Percentiles rank a stretch among this genome's conserved stretches.
Conservation (phyloP, 2,797 vertebrate species). For the Podarcis lilfordi region DNA sequence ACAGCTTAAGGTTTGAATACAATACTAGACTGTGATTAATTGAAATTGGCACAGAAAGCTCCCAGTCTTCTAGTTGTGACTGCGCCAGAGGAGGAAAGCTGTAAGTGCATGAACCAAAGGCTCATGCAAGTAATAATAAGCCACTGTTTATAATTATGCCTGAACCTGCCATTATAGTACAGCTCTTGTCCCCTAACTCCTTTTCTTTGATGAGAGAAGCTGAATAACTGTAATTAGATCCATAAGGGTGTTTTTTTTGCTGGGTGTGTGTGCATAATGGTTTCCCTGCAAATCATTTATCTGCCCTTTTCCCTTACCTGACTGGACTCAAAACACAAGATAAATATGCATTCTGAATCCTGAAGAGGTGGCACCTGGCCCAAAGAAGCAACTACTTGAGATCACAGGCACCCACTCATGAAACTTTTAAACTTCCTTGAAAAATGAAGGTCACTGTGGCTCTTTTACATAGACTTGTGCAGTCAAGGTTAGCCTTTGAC, state of each 20-base stretch:
- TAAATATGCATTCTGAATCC: no score
- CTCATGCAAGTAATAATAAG: no score
- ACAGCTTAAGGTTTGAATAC: no score
- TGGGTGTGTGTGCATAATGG: neutral
- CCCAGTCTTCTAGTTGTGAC: no score
- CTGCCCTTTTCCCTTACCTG: neutral
- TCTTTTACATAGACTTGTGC: neutral
- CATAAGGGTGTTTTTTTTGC: neutral
- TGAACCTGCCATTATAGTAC: neutral
- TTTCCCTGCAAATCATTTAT: neutral
- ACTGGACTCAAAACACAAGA: no score
- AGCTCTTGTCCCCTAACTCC: neutral
- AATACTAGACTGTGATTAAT: no score
- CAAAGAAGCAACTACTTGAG: no score
- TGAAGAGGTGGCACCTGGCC: no score
- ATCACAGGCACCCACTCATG: neutral
- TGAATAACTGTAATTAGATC: neutral
- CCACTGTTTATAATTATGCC: no score
- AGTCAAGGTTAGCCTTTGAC: neutral
- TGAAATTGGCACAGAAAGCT: no score
- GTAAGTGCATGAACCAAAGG: no score
- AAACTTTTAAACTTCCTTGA: neutral
- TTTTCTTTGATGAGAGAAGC: neutral
- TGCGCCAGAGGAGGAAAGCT: no score
- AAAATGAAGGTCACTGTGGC: neutral